Evolutionary conservation across 2,888 invertebrate genomes (phyloP), one percentile per base, ranked within the genome.

Genomic region (Aplocera efformata): DNA sequence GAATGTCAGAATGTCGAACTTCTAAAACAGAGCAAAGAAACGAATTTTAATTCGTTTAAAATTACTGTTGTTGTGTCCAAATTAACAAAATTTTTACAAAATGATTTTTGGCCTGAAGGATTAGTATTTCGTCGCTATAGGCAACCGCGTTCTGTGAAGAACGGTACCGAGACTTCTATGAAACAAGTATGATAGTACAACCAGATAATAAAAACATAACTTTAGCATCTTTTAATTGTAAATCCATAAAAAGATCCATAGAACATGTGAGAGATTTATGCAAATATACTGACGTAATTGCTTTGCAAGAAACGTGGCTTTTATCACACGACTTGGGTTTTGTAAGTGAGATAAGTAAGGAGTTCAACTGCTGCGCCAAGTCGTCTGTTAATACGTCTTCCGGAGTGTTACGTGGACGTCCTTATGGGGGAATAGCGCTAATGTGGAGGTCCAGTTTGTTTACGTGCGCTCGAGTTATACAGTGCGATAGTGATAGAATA

Each of bases 291-390:
- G 43, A 48, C 11, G 10, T 55, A 0, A 13, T 52, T 0, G 48
- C 48, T 7, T 32, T 52, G 1, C 48, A 55, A 24, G 49, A 56
- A 23, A 48, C 45, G 1, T 51, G 49, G 53, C 42, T 54, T 5
- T 29, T 44, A 24, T 47, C 40, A 5, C 37, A 48, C 10, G 39
- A 44, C 13, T 27, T 48, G 8, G 30, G 31, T 0, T 34, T 32
- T 2, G 29, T 49, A n/a, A 36, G 45, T 10, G 29, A 24, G 1
- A 41, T 52, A 7, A 32, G 47, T 33, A 33, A 29, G 10, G 36
- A 41, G 5, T 52, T 50, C 21, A 32, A 25, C 10, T 44, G 28
- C 23, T 43, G 33, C 4, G 32, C 42, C 13, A 48, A 37, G 7
- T 55, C 50, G 1, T 48, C 50, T 2, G 34, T 54, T 6, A 48